phyloP scores from a whole-genome alignment of 2,888 invertebrate genomes.

The Endotricha flammealis region DNA sequence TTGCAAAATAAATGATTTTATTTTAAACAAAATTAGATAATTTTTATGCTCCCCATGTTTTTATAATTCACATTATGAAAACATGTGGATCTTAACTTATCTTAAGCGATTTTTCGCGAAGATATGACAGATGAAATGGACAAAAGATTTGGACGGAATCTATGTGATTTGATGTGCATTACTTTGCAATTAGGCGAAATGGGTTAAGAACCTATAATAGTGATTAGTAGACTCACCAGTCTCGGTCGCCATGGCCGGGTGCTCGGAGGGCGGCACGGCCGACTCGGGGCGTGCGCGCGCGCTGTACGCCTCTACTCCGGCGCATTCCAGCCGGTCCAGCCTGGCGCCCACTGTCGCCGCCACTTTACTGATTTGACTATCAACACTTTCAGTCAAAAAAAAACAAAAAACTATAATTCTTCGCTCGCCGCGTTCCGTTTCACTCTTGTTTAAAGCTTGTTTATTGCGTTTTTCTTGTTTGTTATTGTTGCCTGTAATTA shows the following conservation, averaged over 20 bases:
- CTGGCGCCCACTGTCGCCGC: conserved; percentile 63
- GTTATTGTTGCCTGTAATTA: conserved; percentile 12
- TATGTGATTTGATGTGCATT: no score
- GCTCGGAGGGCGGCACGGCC: conserved; percentile 73
- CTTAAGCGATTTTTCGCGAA: no score
- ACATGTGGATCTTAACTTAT: no score
- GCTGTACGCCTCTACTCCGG: conserved; percentile 69
- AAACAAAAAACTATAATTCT: conserved; percentile 11
- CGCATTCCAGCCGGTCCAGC: conserved; percentile 71
- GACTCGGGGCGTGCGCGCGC: conserved; percentile 68
- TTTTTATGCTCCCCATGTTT: no score
- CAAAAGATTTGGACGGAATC: no score
- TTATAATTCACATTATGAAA: no score
- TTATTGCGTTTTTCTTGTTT: conserved; percentile 12
- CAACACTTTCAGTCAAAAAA: conserved; percentile 26
- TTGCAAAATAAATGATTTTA: no score
- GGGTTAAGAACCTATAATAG: no score
- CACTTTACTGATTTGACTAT: conserved; percentile 57
- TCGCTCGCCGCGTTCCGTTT: conserved; percentile 6
- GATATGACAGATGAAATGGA: no score
- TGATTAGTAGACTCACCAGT: conserved; percentile 49
- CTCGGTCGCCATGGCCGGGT: conserved; percentile 75
- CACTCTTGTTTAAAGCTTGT: conserved; percentile 9
- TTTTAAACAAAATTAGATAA: no score
- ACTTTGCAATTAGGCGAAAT: no score